These are phyloP conservation scores for Gnathonemus longibarbis DNA, from an alignment of 2,113 vertebrate species.

Conservation along the genomic window DNA sequence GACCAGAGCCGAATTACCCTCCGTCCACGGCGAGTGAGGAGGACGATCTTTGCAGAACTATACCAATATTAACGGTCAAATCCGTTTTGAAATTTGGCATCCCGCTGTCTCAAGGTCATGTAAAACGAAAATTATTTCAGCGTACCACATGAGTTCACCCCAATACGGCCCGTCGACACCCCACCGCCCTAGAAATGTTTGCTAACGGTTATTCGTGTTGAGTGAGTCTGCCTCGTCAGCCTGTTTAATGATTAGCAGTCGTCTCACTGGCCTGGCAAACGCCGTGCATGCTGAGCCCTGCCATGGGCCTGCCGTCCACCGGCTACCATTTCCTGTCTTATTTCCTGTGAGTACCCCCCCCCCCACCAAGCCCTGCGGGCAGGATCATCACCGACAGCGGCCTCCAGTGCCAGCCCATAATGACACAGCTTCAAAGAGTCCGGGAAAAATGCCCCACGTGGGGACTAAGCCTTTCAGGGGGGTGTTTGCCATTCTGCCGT, in stretches of 20 bases:
- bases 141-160: neutral
- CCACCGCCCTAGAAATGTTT: neutral
- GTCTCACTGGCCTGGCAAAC: neutral
- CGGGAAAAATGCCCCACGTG: neutral
- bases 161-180: neutral
- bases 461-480: neutral
- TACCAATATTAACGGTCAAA: neutral
- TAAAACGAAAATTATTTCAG: neutral
- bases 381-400: neutral
- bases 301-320: neutral
- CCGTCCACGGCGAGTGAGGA: neutral
- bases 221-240: neutral
- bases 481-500: neutral
- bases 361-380: neutral
- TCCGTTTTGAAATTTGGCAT: neutral
- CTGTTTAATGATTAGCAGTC: neutral
- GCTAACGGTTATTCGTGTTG: neutral
- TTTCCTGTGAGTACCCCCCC: neutral
- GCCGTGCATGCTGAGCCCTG: neutral
- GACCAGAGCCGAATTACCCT: constrained; percentile 33
- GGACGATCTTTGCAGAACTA: neutral
- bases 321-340: neutral
- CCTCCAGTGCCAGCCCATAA: neutral
- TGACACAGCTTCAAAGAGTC: neutral
- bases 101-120: neutral